Conservation (phyloP, 2,113 vertebrate genomes). For the Microtus oregoni region DNA sequence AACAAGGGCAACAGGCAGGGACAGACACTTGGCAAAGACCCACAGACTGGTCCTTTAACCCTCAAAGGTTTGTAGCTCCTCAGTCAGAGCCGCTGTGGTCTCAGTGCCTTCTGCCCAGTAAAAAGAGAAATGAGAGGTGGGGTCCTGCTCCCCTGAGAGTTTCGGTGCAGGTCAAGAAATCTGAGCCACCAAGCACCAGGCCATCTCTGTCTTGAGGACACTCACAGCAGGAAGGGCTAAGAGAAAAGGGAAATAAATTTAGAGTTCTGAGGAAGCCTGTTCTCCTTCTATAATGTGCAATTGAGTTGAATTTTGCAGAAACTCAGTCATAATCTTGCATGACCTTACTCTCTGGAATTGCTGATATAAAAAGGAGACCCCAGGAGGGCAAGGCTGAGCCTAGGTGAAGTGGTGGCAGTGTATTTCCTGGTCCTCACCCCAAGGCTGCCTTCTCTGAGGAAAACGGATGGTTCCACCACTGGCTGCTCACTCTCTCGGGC, state of each 20-base stretch:
- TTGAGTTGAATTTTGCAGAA: neutral
- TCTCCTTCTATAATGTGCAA: neutral
- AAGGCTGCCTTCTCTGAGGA: neutral
- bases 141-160: neutral
- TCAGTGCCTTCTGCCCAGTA: neutral
- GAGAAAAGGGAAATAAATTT: neutral
- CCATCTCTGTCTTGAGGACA: neutral
- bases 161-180: neutral
- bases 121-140: neutral
- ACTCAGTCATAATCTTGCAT: neutral
- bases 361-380: neutral
- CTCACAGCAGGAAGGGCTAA: neutral
- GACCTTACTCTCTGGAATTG: neutral
- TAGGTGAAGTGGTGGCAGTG: neutral
- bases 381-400: neutral
- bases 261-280: neutral
- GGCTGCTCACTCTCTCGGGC: neutral
- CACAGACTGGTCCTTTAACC: neutral
- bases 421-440: neutral
- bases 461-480: neutral
- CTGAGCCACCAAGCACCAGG: neutral
- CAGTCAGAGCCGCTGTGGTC: neutral
- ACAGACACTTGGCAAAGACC: conserved; percentile 43
- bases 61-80: neutral
- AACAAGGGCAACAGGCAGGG: conserved; percentile 24